Evolutionary conservation across 2,797 vertebrate genomes (phyloP).

Genomic region (Chelmon rostratus): DNA sequence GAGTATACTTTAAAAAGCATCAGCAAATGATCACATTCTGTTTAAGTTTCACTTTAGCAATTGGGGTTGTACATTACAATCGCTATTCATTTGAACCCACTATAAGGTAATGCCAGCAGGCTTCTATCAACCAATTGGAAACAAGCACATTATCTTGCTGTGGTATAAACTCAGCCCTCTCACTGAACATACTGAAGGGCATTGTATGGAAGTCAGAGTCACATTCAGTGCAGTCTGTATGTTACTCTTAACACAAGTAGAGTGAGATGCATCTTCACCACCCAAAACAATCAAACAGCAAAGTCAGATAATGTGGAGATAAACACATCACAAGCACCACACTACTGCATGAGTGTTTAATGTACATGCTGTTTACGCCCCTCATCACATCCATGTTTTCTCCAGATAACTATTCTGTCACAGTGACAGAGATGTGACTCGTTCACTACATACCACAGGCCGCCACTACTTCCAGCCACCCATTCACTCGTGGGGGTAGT

Average conservation of each 20-base stretch:
- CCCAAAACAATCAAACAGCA: neutral
- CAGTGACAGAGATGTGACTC: conserved; percentile 31
- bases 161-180: conserved; percentile 26
- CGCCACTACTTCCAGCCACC: conserved; percentile 12
- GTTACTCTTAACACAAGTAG: neutral
- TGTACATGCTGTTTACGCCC: conserved; percentile 74
- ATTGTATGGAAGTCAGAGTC: conserved; percentile 6
- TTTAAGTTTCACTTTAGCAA: no score
- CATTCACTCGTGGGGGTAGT: neutral
- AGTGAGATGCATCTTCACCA: conserved; percentile 6
- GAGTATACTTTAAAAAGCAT: no score
- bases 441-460: conserved; percentile 24
- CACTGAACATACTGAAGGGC: conserved; percentile 6
- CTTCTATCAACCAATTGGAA: conserved; percentile 4
- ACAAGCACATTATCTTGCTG: conserved; percentile 7
- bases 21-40: no score
- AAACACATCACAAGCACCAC: conserved; percentile 90
- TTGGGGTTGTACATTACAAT: no score
- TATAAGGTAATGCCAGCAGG: conserved; percentile 1
- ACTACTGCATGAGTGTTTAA: conserved; percentile 92
- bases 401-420: conserved; percentile 42
- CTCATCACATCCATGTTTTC: conserved; percentile 61
- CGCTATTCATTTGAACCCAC: no score
- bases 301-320: conserved; percentile 81
- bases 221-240: neutral